Evolutionary conservation across 1,140 invertebrate genomes (phyloP), one percentile per base, ranked within the genome.

Genomic region (Meloidogyne chitwoodi): DNA sequence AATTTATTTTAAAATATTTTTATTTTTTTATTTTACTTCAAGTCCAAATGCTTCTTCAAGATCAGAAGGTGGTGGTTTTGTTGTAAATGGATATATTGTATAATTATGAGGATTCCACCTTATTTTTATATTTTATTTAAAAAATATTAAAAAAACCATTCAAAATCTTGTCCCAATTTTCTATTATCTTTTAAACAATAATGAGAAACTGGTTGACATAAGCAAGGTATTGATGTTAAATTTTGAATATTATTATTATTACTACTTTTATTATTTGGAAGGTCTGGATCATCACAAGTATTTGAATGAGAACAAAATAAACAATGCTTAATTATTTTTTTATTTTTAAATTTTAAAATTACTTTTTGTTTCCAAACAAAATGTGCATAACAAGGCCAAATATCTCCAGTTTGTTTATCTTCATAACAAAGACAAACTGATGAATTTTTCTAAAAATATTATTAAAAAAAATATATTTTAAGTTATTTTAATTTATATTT

Each of bases 31-130:
- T n/a, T n/a, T n/a, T 76, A 83, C 80, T 31, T 83, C 80, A 24
- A 84, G 62, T 64, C 84, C 85, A 77, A 87, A 84, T n/a, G 82
- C 84, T 26, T 86, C 79, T 48, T 80, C 77, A n/a, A 80, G 67
- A 68, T 80, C 80, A 22, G 84, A 68, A 16, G 75, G 44, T 31
- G 81, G 78, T 29, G 85, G 83, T 24, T 78, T 68, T 22, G 76
- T 80, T 34, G 84, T 87, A 24, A 79, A 83, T 41, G 85, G 82
- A 64, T 78, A 86, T 12, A 87, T 74, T 12, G 80, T 77, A 61
- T 86, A 86, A 65, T 87, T 86, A 44, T 86, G 70, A 16, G 84
- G 84, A 80, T 87, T 85, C 85, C 84, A 87, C 84, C 71, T 61
- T 11, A 2, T n/a, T n/a, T 29, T 29, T 6, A 71, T 24, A 62